Percentiles rank a stretch among this genome's conserved stretches.
These are phyloP conservation scores for Parasteatoda tepidariorum DNA, from an alignment of 1,140 invertebrate species.

Conservation along the genomic window DNA sequence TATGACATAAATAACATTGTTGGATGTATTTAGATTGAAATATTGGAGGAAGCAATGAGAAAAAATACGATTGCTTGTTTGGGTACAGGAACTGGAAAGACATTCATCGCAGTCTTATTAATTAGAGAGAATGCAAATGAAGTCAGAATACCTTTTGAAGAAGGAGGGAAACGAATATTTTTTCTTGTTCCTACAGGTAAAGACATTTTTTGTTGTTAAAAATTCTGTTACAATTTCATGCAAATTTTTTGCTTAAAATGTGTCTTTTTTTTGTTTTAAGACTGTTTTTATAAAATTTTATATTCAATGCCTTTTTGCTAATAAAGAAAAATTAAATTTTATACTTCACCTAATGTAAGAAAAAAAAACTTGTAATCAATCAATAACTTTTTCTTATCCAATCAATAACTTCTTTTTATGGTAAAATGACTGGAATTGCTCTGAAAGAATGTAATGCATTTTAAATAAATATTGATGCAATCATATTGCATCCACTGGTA, in stretches of 20 bases:
- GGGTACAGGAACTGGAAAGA: constrained; percentile 92
- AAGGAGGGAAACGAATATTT: constrained; percentile 68
- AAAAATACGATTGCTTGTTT: constrained; percentile 90
- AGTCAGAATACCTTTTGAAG: constrained; percentile 57
- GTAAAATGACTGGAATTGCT: too few species aligned
- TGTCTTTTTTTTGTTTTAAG: too few species aligned
- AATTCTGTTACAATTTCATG: neutral
- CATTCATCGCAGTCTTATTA: constrained; percentile 87
- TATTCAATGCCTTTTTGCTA: too few species aligned
- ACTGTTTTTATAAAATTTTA: too few species aligned
- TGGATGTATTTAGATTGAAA: constrained; percentile 78
- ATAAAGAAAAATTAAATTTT: too few species aligned
- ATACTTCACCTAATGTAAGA: too few species aligned
- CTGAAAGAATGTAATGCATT: too few species aligned
- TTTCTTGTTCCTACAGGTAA: constrained; percentile 68
- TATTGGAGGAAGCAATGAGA: constrained; percentile 80
- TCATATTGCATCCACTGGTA: too few species aligned
- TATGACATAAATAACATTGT: neutral
- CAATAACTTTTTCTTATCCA: too few species aligned
- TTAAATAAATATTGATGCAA: too few species aligned
- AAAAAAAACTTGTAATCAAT: too few species aligned
- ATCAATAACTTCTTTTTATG: too few species aligned
- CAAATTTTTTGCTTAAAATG: neutral
- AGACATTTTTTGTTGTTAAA: neutral
- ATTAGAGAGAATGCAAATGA: constrained; percentile 76